Conservation (phyloP, 2,797 vertebrate genomes). For the Sternotherus odoratus region DNA sequence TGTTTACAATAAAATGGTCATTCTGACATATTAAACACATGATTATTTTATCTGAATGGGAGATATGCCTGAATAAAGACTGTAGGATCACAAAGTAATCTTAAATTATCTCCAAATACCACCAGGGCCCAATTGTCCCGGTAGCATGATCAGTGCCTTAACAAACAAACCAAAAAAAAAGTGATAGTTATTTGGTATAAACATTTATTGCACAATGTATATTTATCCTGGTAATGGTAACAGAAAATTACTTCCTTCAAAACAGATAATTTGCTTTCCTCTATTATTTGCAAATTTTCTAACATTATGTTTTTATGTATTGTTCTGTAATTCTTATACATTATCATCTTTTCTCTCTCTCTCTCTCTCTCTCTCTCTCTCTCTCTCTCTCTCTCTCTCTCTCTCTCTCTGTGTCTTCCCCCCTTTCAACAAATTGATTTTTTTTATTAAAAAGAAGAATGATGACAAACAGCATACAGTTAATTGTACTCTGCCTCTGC, state of each 20-base stretch:
- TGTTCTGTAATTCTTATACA: conserved; percentile 43
- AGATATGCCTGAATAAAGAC: conserved; percentile 20
- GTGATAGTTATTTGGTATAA: neutral
- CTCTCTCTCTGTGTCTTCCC: neutral
- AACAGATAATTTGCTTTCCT: conserved; percentile 35
- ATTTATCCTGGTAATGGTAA: conserved; percentile 42
- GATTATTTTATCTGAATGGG: neutral
- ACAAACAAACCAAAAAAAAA: conserved; percentile 21
- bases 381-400: conserved; percentile 40
- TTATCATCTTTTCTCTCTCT: conserved; percentile 43
- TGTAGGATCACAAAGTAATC: neutral
- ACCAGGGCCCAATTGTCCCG: neutral
- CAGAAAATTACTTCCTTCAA: conserved; percentile 50
- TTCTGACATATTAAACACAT: neutral
- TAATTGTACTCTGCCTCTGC: conserved; percentile 50
- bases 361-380: conserved; percentile 26
- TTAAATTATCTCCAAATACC: conserved; percentile 4
- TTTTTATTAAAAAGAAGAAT: conserved; percentile 7
- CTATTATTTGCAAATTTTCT: conserved; percentile 55
- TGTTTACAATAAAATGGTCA: neutral
- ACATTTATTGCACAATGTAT: conserved; percentile 27
- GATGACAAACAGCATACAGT: conserved; percentile 35
- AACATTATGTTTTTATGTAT: conserved; percentile 42
- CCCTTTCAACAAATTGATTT: neutral
- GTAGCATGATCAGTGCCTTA: neutral